These are phyloP conservation scores for Pteronura brasiliensis DNA, from an alignment of 2,113 vertebrate species.

Conservation along the genomic window DNA sequence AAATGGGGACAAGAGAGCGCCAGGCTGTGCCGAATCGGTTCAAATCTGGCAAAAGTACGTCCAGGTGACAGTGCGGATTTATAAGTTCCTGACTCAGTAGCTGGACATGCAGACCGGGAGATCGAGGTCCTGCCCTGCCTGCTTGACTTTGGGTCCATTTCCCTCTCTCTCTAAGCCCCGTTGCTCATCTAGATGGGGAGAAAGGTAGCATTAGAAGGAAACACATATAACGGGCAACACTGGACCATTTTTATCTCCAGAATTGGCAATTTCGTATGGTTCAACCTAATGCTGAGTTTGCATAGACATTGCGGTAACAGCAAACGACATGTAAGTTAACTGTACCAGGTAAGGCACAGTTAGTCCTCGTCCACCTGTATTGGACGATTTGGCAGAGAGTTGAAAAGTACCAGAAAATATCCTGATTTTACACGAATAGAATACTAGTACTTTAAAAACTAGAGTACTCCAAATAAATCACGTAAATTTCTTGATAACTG, in stretches of 20 bases:
- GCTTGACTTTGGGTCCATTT: too few species aligned
- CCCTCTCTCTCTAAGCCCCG: not conserved
- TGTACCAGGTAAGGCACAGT: not conserved
- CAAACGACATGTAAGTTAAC: not conserved
- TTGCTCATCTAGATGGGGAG: not conserved
- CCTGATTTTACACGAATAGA: not conserved
- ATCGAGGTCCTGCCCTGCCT: not conserved
- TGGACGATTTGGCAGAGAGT: not conserved
- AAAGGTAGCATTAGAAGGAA: not conserved
- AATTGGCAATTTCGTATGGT: not conserved
- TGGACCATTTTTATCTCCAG: not conserved
- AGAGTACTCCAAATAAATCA: not conserved
- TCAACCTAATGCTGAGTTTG: not conserved
- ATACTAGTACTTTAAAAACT: not conserved
- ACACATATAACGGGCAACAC: not conserved
- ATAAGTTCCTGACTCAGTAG: too few species aligned
- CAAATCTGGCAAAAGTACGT: not conserved
- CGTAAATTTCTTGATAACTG: too few species aligned
- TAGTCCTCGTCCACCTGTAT: not conserved
- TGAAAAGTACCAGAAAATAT: not conserved
- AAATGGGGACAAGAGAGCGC: not conserved
- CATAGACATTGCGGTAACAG: not conserved
- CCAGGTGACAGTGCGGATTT: not conserved
- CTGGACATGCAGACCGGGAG: not conserved
- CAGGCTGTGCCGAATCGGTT: too few species aligned